A percentile compares a stretch with the other conserved stretches of the same genome.
Conservation (phyloP, 2,888 invertebrate species). For the Drosophila neoperkinsi region DNA sequence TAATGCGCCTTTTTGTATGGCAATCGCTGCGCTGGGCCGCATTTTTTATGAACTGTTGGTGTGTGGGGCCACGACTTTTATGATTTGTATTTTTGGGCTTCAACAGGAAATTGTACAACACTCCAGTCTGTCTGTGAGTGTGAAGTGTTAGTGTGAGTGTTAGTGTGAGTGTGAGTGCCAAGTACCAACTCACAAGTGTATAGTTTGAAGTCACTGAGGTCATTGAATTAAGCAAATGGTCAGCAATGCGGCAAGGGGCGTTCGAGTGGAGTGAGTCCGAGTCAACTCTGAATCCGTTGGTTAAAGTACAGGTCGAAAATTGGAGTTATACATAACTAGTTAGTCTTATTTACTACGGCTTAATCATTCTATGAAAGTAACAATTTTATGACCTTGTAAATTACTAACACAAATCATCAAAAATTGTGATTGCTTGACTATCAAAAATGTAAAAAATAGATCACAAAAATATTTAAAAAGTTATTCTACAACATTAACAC, state of each 20-base stretch:
- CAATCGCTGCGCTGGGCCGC: constrained; percentile 75
- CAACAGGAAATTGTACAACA: constrained; percentile 51
- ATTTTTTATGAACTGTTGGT: constrained; percentile 74
- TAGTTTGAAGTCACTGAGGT: constrained; percentile 65
- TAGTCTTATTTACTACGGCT: not conserved
- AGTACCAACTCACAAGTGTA: constrained; percentile 62
- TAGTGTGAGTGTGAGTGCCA: constrained; percentile 5
- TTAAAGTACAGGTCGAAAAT: constrained; percentile 3
- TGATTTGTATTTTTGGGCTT: constrained; percentile 67
- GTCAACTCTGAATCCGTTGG: constrained; percentile 1
- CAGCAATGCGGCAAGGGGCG: constrained; percentile 50
- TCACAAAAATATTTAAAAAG: not conserved
- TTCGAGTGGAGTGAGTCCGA: not conserved
- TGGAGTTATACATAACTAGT: not conserved
- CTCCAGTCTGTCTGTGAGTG: constrained; percentile 10
- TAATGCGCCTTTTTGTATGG: constrained; percentile 77
- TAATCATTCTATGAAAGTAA: not conserved
- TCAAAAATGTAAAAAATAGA: not conserved
- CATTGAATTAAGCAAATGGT: constrained; percentile 73
- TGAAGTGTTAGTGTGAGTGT: constrained; percentile 8
- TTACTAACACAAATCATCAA: not conserved
- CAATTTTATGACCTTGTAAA: not conserved
- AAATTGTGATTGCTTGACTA: not conserved
- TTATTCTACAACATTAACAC: rapidly evolving
- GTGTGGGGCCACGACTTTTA: constrained; percentile 64